A percentile compares a stretch with the other conserved stretches of the same genome.
These are phyloP conservation scores for Notolabrus celidotus DNA, from an alignment of 2,797 vertebrate genomes.

Conservation along the genomic window DNA sequence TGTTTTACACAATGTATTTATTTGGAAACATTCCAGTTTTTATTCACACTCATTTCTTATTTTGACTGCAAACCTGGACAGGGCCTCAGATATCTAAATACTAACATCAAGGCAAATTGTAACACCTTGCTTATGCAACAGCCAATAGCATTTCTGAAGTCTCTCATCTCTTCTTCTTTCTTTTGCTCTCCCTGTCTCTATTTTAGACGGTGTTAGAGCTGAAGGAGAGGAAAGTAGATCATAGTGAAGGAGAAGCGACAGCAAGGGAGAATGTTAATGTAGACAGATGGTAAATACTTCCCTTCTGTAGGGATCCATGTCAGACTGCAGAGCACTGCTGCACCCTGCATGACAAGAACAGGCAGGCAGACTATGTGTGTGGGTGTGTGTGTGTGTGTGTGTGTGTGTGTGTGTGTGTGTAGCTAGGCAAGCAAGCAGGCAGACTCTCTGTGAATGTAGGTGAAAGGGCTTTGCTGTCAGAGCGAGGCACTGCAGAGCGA, in stretches of 20 bases:
- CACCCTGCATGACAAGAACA: conserved; percentile 66
- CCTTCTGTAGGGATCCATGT: conserved; percentile 64
- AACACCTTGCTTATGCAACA: conserved; percentile 23
- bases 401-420: conserved; percentile 14
- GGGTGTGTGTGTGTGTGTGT: conserved; percentile 15
- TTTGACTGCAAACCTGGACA: background rate
- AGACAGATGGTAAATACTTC: conserved; percentile 68
- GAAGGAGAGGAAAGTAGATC: conserved; percentile 22
- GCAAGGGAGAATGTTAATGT: conserved; percentile 40
- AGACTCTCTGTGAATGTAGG: conserved; percentile 70
- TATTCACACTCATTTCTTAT: background rate
- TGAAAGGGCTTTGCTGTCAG: conserved; percentile 78
- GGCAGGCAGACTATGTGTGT: conserved; percentile 50
- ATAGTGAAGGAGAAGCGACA: conserved; percentile 13
- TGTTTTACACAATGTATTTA: background rate
- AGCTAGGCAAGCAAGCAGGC: conserved; percentile 34
- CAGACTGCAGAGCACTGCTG: conserved; percentile 66
- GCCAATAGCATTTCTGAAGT: conserved; percentile 2
- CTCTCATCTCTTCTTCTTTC: conserved; percentile 5
- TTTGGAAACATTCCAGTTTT: background rate
- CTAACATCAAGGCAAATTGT: background rate
- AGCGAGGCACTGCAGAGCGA: conserved; percentile 67
- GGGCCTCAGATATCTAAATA: background rate
- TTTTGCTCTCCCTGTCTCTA: background rate
- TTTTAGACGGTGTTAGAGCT: conserved; percentile 13